These are phyloP conservation scores for Lasioglossum morio DNA, from an alignment of 2,888 invertebrate species.

Conservation along the genomic window DNA sequence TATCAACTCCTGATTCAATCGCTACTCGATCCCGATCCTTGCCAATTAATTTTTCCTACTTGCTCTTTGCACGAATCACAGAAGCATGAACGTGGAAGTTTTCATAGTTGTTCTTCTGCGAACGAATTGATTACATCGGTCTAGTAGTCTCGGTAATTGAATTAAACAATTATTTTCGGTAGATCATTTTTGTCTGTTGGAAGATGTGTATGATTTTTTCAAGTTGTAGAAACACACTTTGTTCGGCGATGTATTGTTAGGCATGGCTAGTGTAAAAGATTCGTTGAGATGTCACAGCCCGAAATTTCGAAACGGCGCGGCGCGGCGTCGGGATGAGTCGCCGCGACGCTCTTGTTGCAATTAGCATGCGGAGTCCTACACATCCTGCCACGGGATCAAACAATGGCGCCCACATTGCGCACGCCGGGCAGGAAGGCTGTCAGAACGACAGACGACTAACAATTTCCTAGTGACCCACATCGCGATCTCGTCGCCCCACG, in stretches of 20 bases:
- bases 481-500: constrained; percentile 66
- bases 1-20: not conserved
- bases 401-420: constrained; percentile 66
- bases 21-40: not conserved
- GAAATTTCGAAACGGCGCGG: not conserved
- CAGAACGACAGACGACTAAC: constrained; percentile 77
- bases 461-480: constrained; percentile 83
- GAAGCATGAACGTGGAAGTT: not conserved
- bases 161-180: not conserved
- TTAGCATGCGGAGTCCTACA: constrained; percentile 42
- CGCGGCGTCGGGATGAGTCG: not conserved
- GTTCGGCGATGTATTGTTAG: no score
- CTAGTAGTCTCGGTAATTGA: not conserved
- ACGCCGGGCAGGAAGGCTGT: constrained; percentile 66
- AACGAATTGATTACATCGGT: not conserved
- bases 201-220: not conserved
- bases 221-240: no score
- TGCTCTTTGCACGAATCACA: not conserved
- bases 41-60: not conserved
- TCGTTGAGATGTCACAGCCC: not conserved
- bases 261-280: not conserved
- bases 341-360: constrained; percentile 26
- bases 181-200: not conserved
- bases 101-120: not conserved
- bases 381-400: constrained; percentile 56